Evolutionary conservation across 1,140 invertebrate species (phyloP), one percentile per base, ranked within the genome.

Genomic region (Eulimnadia texana): DNA sequence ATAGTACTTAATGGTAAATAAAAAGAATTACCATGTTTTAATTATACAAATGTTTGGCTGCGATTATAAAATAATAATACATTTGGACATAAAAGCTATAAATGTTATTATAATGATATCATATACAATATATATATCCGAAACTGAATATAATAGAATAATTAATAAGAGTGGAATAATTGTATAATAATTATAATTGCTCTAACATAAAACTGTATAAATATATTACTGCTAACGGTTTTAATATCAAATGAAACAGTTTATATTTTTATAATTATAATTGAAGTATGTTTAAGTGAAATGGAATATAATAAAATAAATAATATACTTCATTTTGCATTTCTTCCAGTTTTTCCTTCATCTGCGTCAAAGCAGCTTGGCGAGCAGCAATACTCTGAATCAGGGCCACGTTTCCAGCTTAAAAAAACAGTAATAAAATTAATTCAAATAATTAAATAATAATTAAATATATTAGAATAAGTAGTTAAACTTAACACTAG

Each of bases 291-390:
- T 42, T 42, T 42, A 9, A 42, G 33, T 6, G 33, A 16, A 42
- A 42, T 9, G 33, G 50, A 49, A 29, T 55, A 55, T 27, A 19
- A 9, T 19, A 23, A 42, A 58, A 29, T 10, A 63, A 62, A 63
- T 58, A 64, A 60, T 52, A 65, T 64, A 82, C 80, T 70, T 84
- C 80, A 67, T 79, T 76, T 64, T 84, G 78, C 33, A 84, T 67
- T 67, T 78, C 79, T 25, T 70, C 67, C 61, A 85, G 77, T 73
- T 88, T 88, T 62, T 90, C 86, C 65, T 82, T 79, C 55, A 94
- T 75, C 72, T 93, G 89, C 67, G 92, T 92, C 3, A 97, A 77
- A 2, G 83, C 83, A 23, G 88, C 82, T 71, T 92, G 73, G 66
- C 60, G 60, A 50, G 58, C 58, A 16, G 23, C 29, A 16, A 27